Evolutionary conservation across 2,113 vertebrate genomes (phyloP), one percentile per base, ranked within the genome.

Genomic region (Chrysemys picta): DNA sequence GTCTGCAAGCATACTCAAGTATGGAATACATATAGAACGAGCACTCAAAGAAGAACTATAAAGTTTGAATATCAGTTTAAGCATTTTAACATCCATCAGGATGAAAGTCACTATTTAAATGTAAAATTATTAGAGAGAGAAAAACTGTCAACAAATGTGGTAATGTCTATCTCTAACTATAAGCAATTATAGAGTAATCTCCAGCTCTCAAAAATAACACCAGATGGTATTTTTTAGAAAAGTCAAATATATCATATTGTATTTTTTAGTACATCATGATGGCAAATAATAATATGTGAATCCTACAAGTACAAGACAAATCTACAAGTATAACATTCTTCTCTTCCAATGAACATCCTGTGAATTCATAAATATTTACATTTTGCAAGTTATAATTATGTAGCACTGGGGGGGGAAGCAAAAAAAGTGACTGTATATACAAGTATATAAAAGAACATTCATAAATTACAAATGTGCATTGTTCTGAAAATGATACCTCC

Each of bases 321-420:
- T 98, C 97, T 98, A 97, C 97, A 98, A 98, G 98, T 98, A 97
- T 98, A 98, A 98, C 97, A 97, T 98, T 98, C 95, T 96, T 98
- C 96, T 98, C 95, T 98, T 96, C 97, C 96, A 98, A 97, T 0
- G 75, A 98, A 98, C 97, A 98, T 98, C 97, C 98, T 98, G 97
- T 98, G 98, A 98, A 98, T 98, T 98, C 98, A 98, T 98, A 98
- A 98, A 98, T 98, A 98, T 98, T 98, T 98, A 98, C 98, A 97
- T 97, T 97, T 98, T 98, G 97, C 97, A 98, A 98, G 97, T 98
- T 98, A 98, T 98, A 98, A 98, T 98, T 98, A 98, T 98, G 97
- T 98, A 98, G 97, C 97, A 98, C 94, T 97, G 89, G 91, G 96
- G 91, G 14, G 53, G 65, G 97, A 19, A 72, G 94, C 82, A 94